These are phyloP conservation scores for Periparus ater DNA, from an alignment of 2,797 vertebrate genomes.

Conservation along the genomic window DNA sequence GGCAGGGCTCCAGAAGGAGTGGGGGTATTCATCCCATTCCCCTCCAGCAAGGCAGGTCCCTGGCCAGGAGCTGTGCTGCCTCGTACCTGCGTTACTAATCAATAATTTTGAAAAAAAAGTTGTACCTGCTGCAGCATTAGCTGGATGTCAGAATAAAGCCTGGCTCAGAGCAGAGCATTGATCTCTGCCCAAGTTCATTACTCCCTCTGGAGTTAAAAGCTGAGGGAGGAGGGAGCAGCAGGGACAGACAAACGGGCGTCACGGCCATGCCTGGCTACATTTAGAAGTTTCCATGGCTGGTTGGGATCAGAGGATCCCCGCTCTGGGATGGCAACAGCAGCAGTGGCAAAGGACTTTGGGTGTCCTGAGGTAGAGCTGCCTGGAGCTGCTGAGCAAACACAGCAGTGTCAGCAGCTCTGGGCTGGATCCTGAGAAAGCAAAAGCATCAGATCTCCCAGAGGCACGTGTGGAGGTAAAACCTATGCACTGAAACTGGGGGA, in stretches of 20 bases:
- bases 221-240: not conserved
- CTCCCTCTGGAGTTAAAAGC: not conserved
- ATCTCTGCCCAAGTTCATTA: slow-evolving; percentile 23
- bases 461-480: accelerated
- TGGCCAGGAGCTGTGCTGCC: not conserved
- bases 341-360: not conserved
- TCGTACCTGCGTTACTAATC: not conserved
- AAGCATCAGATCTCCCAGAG: not conserved
- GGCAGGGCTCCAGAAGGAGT: not conserved
- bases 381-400: not conserved
- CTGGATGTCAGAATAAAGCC: not conserved
- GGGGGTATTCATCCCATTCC: not conserved
- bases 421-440: not conserved
- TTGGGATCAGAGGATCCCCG: not conserved
- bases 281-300: not conserved
- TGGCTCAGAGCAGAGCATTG: not conserved
- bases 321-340: not conserved
- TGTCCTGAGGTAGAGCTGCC: not conserved
- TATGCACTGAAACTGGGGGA: accelerated
- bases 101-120: not conserved
- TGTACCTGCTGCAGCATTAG: not conserved
- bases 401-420: not conserved
- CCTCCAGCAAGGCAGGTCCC: not conserved
- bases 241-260: not conserved
- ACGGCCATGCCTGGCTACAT: accelerated